A percentile compares a stretch with the other conserved stretches of the same genome.
These are phyloP conservation scores for Peribatodes rhomboidaria DNA, from an alignment of 2,888 invertebrate species.

Conservation along the genomic window DNA sequence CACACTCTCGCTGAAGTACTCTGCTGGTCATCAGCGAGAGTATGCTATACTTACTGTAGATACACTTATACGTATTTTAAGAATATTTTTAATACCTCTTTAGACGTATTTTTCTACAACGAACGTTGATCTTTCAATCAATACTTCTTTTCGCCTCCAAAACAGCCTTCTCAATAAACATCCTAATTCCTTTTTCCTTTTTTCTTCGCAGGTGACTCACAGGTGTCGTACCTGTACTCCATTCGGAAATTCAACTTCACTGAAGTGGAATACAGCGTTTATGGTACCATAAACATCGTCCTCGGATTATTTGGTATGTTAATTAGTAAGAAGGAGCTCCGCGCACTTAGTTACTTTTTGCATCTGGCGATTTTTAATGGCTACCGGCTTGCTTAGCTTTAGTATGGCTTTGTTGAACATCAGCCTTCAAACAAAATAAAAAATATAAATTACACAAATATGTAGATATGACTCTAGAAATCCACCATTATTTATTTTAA, in stretches of 20 bases:
- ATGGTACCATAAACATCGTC: constrained; percentile 79
- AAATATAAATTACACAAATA: no score
- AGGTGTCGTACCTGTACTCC: constrained; percentile 81
- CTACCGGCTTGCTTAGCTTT: no score
- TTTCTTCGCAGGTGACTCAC: constrained; percentile 79
- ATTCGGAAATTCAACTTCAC: constrained; percentile 80
- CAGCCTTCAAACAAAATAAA: no score
- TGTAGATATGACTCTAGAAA: no score
- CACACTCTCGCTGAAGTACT: no score
- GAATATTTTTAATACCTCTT: no score
- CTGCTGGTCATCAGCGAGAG: no score
- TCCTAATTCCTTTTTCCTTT: constrained; percentile 46
- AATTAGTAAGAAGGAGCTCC: constrained; percentile 31
- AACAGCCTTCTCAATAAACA: not conserved
- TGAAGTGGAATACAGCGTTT: constrained; percentile 81
- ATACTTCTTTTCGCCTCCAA: not conserved
- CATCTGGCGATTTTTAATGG: not conserved
- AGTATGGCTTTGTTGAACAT: not conserved
- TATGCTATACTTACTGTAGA: no score
- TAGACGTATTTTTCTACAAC: no score
- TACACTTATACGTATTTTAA: no score
- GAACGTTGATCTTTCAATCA: no score
- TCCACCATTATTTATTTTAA: no score
- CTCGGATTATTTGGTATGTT: constrained; percentile 78
- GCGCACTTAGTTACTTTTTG: not conserved